phyloP scores from a whole-genome alignment of 1,140 invertebrate genomes.

The Octopus sinensis region DNA sequence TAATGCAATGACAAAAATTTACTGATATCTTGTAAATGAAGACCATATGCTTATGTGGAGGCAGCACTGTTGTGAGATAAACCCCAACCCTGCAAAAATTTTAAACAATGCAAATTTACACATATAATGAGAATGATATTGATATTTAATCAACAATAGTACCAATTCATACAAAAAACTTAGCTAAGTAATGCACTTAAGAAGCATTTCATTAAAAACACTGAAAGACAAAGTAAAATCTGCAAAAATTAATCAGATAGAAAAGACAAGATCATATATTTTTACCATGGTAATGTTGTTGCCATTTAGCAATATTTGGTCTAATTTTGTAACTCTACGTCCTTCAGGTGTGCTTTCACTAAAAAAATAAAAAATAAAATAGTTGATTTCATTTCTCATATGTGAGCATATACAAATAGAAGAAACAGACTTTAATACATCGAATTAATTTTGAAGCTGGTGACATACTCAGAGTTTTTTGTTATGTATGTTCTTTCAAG shows the following conservation, averaged over 20 bases:
- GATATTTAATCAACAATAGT: not conserved
- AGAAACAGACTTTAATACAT: no score
- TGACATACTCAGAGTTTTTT: no score
- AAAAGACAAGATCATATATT: conserved; percentile 5
- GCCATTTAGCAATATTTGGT: conserved; percentile 97
- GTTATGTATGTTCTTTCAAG: no score
- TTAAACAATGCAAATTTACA: not conserved
- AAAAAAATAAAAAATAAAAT: conserved; percentile 15
- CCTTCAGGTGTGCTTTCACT: conserved; percentile 94
- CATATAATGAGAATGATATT: not conserved
- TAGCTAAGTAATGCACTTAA: not conserved
- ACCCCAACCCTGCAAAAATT: no score
- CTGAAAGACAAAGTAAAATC: not conserved
- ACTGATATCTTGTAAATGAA: no score
- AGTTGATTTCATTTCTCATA: no score
- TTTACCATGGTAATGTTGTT: conserved; percentile 98
- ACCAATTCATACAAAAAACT: not conserved
- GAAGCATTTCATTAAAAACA: conserved; percentile 1
- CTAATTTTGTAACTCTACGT: conserved; percentile 90
- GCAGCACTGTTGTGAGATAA: no score
- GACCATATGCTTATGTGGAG: no score
- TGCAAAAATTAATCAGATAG: not conserved
- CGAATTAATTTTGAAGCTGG: no score
- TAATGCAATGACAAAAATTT: no score
- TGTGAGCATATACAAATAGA: no score